Base-by-base conservation (phyloP, 2,113 vertebrate species). In the Tricholaema leucomelas region DNA sequence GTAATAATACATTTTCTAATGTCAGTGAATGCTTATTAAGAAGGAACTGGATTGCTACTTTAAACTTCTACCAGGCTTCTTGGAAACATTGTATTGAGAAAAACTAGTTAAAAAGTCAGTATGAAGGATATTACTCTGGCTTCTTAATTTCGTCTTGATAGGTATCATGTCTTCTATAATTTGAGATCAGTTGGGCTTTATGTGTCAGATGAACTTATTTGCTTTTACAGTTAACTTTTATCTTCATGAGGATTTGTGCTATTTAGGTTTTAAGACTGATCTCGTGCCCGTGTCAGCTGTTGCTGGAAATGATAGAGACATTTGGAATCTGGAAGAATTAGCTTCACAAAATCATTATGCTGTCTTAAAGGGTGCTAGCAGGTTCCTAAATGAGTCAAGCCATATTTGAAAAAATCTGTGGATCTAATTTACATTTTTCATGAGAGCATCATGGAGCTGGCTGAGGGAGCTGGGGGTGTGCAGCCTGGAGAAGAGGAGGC, bases 241-340 rank as follows among this genome's bases (percentile, higher is more conserved):
- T 75, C 58, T 67, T 58, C 12, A 48, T 65, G 30, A 78, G 24
- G 12, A 40, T 81, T 84, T 81, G 30, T 78, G 35, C 55, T 79
- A 20, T 90, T 79, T 85, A 82, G 65, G 35, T 78, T 91, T 88
- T 56, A 84, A 81, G 61, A 65, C 72, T 70, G 59, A 81, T 90
- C 73, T 88, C 13, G 13, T 1, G 2, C 64, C 72, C 23, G 3
- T 92, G 50, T 89, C 87, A 92, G 81, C 90, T 85, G 33, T 87
- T 92, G 74, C 60, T 93, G 67, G 67, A 94, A 91, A 59, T 30
- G 24, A 28, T 20, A 82, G 79, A 85, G 87, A 73, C 67, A 63
- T 91, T 88, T 93, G 81, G 67, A 80, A 91, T 79, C 35, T 73
- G 75, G 31, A 89, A 91, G 69, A 77, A 77, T 91, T 42, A 52